Conservation (phyloP, 2,888 invertebrate species). For the Argyresthia albistria region DNA sequence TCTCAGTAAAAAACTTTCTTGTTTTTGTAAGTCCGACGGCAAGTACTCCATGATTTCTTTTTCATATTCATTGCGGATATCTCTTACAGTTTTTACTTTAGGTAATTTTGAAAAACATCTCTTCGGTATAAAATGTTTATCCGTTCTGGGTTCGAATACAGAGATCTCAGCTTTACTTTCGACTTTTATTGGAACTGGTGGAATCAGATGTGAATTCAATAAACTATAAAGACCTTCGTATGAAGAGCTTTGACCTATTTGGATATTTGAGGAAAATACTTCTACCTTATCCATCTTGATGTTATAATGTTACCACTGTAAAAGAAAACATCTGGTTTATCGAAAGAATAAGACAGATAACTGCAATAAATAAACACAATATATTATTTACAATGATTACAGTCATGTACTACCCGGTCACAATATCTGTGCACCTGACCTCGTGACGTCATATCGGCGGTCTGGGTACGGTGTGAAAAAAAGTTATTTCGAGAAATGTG, state of each 20-base stretch:
- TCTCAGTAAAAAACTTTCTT: slow-evolving; percentile 37
- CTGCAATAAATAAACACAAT: no score
- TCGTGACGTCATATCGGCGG: no score
- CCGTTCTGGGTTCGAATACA: slow-evolving; percentile 35
- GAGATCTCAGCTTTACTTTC: slow-evolving; percentile 18
- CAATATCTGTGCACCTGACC: no score
- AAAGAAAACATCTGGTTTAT: neutral
- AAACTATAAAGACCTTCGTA: slow-evolving; percentile 42
- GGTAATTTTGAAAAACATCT: slow-evolving; percentile 26
- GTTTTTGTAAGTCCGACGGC: slow-evolving; percentile 36
- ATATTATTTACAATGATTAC: no score
- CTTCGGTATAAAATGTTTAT: slow-evolving; percentile 44
- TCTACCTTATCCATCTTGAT: slow-evolving; percentile 11
- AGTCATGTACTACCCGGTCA: no score
- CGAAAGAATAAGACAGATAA: no score
- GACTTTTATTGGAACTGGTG: slow-evolving; percentile 22
- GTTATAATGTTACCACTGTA: neutral
- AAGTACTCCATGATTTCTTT: slow-evolving; percentile 37
- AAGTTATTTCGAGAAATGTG: no score
- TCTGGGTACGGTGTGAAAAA: no score
- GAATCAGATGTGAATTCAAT: slow-evolving; percentile 28
- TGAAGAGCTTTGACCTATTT: slow-evolving; percentile 22
- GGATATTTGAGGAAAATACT: slow-evolving; percentile 43
- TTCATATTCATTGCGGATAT: slow-evolving; percentile 45
- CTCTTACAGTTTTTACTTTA: slow-evolving; percentile 53